Evolutionary conservation across 2,888 invertebrate genomes (phyloP), one percentile per base, ranked within the genome.

Genomic region (Steinernema hermaphroditum): DNA sequence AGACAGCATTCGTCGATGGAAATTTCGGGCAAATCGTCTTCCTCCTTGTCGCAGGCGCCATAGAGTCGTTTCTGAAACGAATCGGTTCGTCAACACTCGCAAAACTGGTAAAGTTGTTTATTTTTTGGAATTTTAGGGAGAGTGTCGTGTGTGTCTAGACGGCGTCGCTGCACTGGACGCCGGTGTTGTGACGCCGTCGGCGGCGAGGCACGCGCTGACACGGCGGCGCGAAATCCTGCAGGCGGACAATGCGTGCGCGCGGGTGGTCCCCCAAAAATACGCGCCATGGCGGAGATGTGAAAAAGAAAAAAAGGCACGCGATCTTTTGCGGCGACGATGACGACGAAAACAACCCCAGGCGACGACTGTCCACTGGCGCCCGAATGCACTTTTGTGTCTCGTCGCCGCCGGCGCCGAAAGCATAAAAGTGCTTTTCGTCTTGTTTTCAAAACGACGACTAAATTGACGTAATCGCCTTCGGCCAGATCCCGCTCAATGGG

Each of bases 121-220:
- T 37, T 37, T 37, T 54, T 54, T 8, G 46, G 54, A 27, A 27
- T 54, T 27, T 54, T 27, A 37, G 27, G 46, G 27, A n/a, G n/a
- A n/a, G n/a, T n/a, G n/a, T n/a, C n/a, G n/a, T n/a, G n/a, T n/a
- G 54, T 6, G 54, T 54, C 54, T 54, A 54, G 54, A 54, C 54
- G 54, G 22, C 54, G 27, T 4, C 54, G 27, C 46, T 4, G 37
- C 37, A 4, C 6, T 37, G 37, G 46, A 6, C 9, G 46, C 6
- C 46, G 46, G 14, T 22, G 22, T 54, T 54, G 54, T 54, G 22
- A 54, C 54, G 54, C 24, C 19, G 16, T 2, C 19, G 27, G 54
- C 19, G 54, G 54, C 27, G 54, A 6, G 54, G 54, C 27, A 54
- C 54, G 54, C 54, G 54, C 54, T 54, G 54, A 27, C 54, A 54